Evolutionary conservation across 2,113 vertebrate genomes (phyloP).

Genomic region (Cephalopterus ornatus): DNA sequence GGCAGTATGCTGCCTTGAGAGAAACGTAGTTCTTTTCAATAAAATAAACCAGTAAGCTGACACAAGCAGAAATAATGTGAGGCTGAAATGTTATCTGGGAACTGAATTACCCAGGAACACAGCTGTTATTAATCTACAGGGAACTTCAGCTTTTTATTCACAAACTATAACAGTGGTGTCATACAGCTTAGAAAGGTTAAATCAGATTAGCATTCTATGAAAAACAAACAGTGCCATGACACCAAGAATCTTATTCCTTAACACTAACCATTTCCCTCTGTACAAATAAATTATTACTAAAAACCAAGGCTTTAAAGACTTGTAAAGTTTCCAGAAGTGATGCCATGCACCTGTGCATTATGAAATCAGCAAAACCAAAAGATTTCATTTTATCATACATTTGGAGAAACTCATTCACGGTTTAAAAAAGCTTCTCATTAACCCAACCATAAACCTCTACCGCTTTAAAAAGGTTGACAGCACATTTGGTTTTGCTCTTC

Average conservation of each 20-base stretch:
- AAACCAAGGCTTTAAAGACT: neutral
- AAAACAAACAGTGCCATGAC: neutral
- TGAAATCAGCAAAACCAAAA: neutral
- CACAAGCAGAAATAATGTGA: constrained; percentile 10
- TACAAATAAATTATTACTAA: neutral
- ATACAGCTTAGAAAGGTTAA: neutral
- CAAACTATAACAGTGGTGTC: neutral
- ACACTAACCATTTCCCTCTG: neutral
- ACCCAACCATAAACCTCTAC: neutral
- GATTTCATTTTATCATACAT: neutral
- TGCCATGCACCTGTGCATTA: neutral
- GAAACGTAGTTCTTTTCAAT: constrained; percentile 70
- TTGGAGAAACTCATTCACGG: neutral
- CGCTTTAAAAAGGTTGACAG: neutral
- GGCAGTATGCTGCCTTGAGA: constrained; percentile 60
- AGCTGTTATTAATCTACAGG: neutral
- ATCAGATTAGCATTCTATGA: neutral
- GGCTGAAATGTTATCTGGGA: constrained; percentile 52
- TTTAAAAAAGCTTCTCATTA: neutral
- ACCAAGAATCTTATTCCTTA: neutral
- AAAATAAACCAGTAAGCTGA: constrained; percentile 51
- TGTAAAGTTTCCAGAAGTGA: neutral
- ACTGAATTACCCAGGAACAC: constrained; percentile 42
- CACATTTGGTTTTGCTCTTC: neutral
- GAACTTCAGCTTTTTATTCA: neutral